A percentile compares a stretch with the other conserved stretches of the same genome.
Evolutionary conservation across 2,888 invertebrate species (phyloP).

Genomic region (Dugesia japonica): DNA sequence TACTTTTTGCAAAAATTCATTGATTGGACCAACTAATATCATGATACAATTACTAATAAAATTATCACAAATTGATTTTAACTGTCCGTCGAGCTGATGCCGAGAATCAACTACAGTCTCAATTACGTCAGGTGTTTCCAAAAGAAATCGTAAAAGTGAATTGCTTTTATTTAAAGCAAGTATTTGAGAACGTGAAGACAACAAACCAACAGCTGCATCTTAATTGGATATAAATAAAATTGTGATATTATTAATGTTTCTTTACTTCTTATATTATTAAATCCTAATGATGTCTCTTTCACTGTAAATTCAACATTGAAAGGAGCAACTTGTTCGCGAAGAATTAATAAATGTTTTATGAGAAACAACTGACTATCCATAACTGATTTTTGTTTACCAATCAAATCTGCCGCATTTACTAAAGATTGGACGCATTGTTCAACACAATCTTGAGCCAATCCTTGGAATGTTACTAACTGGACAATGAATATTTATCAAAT

Average conservation of each 20-base stretch:
- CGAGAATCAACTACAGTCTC: constrained; percentile 82
- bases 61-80: constrained; percentile 72
- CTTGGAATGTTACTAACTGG: constrained; percentile 78
- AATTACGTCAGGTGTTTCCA: constrained; percentile 68
- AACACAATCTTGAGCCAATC: constrained; percentile 83
- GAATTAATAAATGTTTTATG: constrained; percentile 84
- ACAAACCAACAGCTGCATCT: constrained; percentile 51
- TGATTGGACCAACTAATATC: constrained; percentile 60
- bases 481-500: constrained; percentile 10
- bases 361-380: constrained; percentile 90
- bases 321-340: constrained; percentile 90
- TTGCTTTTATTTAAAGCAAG: constrained; percentile 75
- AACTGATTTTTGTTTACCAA: constrained; percentile 59
- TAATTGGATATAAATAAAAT: constrained; percentile 31
- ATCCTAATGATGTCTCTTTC: constrained; percentile 79
- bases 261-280: constrained; percentile 68
- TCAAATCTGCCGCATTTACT: constrained; percentile 63
- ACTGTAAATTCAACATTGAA: constrained; percentile 66
- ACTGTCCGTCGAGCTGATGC: constrained; percentile 78
- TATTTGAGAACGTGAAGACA: constrained; percentile 62
- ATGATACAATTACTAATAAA: constrained; percentile 68
- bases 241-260: no score
- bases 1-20: no score
- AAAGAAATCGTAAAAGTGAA: constrained; percentile 68
- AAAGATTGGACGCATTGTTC: constrained; percentile 77